Evolutionary conservation across 2,113 vertebrate genomes (phyloP).

Genomic region (Clarias macrocephalus): DNA sequence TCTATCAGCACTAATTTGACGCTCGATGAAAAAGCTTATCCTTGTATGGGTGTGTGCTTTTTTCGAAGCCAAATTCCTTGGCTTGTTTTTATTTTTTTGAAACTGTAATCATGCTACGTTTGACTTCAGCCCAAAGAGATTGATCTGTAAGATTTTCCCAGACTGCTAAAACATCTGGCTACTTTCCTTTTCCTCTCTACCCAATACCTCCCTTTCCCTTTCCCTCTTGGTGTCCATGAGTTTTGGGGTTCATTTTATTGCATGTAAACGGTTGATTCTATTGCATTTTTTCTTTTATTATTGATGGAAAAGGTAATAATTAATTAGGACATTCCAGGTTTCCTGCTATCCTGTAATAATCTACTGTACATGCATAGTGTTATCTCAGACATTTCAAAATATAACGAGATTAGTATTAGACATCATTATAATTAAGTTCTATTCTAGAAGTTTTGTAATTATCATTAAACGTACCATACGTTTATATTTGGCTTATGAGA

Average conservation of each 20-base stretch:
- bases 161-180: slow-evolving; percentile 25
- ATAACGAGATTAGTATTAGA: neutral
- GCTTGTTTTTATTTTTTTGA: slow-evolving; percentile 58
- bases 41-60: slow-evolving; percentile 20
- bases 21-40: slow-evolving; percentile 38
- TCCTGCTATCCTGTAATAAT: neutral
- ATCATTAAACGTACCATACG: neutral
- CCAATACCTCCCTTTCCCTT: neutral
- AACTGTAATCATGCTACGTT: slow-evolving; percentile 38
- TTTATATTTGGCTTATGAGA: neutral
- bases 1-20: slow-evolving; percentile 44
- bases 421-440: neutral
- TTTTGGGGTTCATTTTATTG: neutral
- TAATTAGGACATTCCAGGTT: neutral
- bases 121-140: slow-evolving; percentile 19
- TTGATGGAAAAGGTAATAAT: neutral
- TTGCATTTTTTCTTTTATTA: too few species aligned
- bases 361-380: neutral
- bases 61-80: slow-evolving; percentile 21
- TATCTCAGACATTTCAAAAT: neutral
- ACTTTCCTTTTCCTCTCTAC: neutral
- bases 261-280: too few species aligned
- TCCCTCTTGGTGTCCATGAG: neutral
- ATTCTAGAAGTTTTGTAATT: neutral
- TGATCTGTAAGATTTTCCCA: slow-evolving; percentile 21